These are phyloP conservation scores for Porites lutea DNA, from an alignment of 64 coral and sea anemone genomes.

Conservation along the genomic window DNA sequence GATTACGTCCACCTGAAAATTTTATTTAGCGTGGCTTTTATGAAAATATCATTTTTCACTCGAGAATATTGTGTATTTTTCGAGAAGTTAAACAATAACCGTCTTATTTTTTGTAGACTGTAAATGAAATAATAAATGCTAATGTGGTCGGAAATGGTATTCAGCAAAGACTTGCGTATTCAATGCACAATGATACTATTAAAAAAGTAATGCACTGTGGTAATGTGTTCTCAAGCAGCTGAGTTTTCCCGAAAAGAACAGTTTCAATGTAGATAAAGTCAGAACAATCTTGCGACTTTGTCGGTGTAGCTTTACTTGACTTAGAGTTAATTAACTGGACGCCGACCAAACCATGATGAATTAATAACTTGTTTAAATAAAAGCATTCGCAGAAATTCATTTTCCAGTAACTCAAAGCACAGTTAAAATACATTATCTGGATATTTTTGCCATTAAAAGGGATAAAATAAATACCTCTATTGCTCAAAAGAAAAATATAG, in stretches of 20 bases:
- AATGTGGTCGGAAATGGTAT: background rate
- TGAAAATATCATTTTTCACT: background rate
- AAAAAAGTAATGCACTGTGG: background rate
- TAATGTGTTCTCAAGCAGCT: conserved; percentile 7
- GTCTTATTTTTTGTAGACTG: background rate
- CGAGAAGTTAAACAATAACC: background rate
- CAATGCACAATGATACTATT: background rate
- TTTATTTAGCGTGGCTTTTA: background rate
- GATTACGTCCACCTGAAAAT: conserved; percentile 4
- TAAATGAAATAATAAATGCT: conserved; percentile 8
- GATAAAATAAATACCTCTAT: too few relatives aligned
- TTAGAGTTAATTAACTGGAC: conserved; percentile 36
- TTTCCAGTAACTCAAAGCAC: background rate
- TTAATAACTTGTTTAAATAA: background rate
- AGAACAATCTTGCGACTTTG: background rate
- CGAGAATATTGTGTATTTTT: background rate
- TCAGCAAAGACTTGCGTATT: background rate
- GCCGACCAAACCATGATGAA: conserved; percentile 12
- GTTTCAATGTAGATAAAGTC: background rate
- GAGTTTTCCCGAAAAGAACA: background rate
- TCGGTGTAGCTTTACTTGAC: background rate
- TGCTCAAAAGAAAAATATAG: too few relatives aligned
- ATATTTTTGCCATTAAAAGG: too few relatives aligned
- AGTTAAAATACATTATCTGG: background rate
- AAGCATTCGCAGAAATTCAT: background rate